phyloP scores from a whole-genome alignment of 1,140 invertebrate genomes.

The Drosophila grimshawi region DNA sequence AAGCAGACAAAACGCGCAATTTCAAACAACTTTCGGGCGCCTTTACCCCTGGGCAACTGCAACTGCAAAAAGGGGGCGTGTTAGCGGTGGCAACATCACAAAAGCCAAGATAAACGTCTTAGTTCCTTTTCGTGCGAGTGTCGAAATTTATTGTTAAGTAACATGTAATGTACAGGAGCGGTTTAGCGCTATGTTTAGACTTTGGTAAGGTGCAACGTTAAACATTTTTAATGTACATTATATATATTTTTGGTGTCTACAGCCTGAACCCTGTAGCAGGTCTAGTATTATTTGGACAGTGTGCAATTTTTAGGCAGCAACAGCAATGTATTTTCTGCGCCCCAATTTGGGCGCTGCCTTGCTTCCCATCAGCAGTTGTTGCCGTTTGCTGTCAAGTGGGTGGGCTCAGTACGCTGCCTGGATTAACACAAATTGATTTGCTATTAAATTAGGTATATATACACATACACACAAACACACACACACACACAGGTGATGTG shows the following conservation, averaged over 20 bases:
- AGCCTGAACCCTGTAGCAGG: background rate
- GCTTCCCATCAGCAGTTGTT: background rate
- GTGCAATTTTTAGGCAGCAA: background rate
- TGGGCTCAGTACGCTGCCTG: slow-evolving; percentile 61
- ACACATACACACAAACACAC: slow-evolving; percentile 25
- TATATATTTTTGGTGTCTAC: background rate
- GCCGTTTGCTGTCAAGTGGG: slow-evolving; percentile 62
- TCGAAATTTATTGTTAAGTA: slow-evolving; percentile 51
- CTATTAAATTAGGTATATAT: slow-evolving; percentile 74
- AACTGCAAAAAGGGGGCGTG: background rate
- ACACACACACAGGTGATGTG: slow-evolving; percentile 32
- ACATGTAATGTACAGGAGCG: slow-evolving; percentile 61
- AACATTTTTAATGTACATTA: background rate
- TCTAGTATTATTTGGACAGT: too few relatives aligned
- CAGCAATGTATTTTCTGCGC: slow-evolving; percentile 2
- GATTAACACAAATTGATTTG: slow-evolving; percentile 82
- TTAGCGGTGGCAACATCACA: slow-evolving; percentile 9
- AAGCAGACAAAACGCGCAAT: slow-evolving; percentile 55
- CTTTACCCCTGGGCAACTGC: background rate
- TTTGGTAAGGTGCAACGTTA: background rate
- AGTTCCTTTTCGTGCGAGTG: slow-evolving; percentile 48
- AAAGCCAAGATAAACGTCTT: slow-evolving; percentile 70
- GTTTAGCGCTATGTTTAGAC: background rate
- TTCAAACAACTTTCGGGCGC: slow-evolving; percentile 34
- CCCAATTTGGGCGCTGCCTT: slow-evolving; percentile 29